Evolutionary conservation across 2,888 invertebrate genomes (phyloP), one percentile per base, ranked within the genome.

Genomic region (Hyppa rectilinea): DNA sequence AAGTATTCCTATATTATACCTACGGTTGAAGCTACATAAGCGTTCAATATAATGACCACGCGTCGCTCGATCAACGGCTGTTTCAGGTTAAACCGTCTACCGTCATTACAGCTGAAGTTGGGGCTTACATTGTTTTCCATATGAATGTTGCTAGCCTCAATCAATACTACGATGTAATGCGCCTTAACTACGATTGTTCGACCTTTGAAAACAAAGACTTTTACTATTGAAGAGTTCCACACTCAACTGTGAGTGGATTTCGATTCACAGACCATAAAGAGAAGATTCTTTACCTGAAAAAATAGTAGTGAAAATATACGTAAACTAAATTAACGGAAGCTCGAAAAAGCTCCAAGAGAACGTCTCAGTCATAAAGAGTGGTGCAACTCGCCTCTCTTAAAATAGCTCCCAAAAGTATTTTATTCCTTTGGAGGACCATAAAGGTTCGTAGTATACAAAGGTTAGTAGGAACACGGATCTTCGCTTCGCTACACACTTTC

Each of bases 321-420:
- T 29, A 59, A 77, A 29, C 49, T 23, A 50, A 50, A 62, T 61
- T 52, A 71, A 71, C 20, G 29, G 34, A 43, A 59, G 20, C 36
- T 47, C 20, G 23, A 60, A 38, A 73, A 40, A 23, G 34, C 36
- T 68, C 26, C 29, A 43, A 50, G 61, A 62, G 61, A 78, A 74
- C 62, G 38, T 68, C 34, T 70, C 74, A 68, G 80, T 71, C 71
- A 63, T 80, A 80, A 65, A 80, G 60, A 72, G 50, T 59, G 64
- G 38, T 77, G 80, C 79, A 84, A 84, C 79, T 86, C 75, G 73
- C 76, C 75, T 79, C 72, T 67, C 71, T 66, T 70, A 60, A 79
- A 85, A 88, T 79, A 71, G 82, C 83, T 85, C 88, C 85, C 88
- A 72, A 81, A 85, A 85, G 89, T 75, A 86, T 86, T 83, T 75